Percentiles rank a stretch among this genome's conserved stretches.
These are phyloP conservation scores for Palythoa grandiflora DNA, from an alignment of 92 coral and sea anemone genomes.

Conservation along the genomic window DNA sequence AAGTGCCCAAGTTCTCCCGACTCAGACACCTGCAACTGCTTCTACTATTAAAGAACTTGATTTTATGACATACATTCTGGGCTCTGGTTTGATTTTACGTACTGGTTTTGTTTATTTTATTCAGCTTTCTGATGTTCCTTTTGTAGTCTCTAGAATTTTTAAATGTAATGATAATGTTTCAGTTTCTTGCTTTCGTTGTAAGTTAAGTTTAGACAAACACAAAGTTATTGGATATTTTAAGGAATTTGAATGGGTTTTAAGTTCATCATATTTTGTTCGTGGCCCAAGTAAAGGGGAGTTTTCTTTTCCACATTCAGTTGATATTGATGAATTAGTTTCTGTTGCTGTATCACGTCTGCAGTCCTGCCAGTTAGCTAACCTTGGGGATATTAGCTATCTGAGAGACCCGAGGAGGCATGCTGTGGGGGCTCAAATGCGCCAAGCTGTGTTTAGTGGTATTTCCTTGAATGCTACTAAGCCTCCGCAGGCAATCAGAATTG, in stretches of 20 bases:
- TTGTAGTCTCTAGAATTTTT: conserved; percentile 25
- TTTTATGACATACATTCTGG: background rate
- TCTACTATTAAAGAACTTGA: conserved; percentile 2
- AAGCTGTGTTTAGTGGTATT: background rate
- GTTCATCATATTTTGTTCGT: conserved; percentile 22
- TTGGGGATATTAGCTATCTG: too few species aligned
- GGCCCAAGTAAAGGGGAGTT: background rate
- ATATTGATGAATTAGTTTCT: too few species aligned
- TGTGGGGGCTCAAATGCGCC: too few species aligned
- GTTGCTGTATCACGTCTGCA: too few species aligned
- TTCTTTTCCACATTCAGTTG: too few species aligned
- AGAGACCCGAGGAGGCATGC: too few species aligned
- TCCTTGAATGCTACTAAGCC: background rate
- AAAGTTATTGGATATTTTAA: conserved; percentile 14
- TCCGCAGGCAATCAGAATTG: background rate
- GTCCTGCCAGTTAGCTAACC: too few species aligned
- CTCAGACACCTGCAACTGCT: conserved; percentile 1
- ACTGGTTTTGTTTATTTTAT: conserved; percentile 24
- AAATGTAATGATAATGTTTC: conserved; percentile 14
- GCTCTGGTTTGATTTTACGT: conserved; percentile 23
- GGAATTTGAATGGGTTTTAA: background rate
- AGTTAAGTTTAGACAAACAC: background rate
- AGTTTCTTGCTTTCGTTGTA: conserved; percentile 10
- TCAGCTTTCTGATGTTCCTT: conserved; percentile 9
- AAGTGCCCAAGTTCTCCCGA: background rate